Base-by-base conservation (phyloP, 1,140 invertebrate species). In the Drosophila simulans region DNA sequence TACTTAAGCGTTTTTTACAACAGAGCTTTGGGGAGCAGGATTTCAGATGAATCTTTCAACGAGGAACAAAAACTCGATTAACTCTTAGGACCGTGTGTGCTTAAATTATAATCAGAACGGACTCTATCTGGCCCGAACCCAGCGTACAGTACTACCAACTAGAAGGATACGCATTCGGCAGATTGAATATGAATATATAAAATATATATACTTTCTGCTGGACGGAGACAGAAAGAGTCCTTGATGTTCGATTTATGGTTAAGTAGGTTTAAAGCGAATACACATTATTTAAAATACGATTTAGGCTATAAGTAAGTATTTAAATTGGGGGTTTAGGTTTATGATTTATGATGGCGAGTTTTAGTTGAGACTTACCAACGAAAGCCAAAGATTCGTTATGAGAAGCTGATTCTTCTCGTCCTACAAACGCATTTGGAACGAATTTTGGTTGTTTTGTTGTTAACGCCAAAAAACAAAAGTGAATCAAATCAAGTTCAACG, bases 401-500 rank as follows among this genome's bases (percentile, higher is more conserved):
- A 96, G 95, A 93, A 96, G 95, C 94, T 96, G 95, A 94, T 96
- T 96, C 94, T 96, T 96, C 94, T 96, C 95, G 94, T 96, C 95
- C 95, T 96, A 95, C 93, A 95, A 88, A 90, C 77, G 75, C 73
- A 77, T 83, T 83, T 75, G 73, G 43, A 75, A 75, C 68, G 73
- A 69, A 70, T 58, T 57, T 75, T 76, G 48, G 71, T 76, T 76
- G 51, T 77, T 79, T 51, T 68, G 55, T 88, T 88, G 68, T 65
- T 60, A 77, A 85, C 58, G 51, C 42, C 77, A 88, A 69, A 65
- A 53, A 80, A 77, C 52, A 54, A 35, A 71, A 35, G 40, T 7
- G 66, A 58, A 65, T 66, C 60, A 72, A 58, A 65, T 66, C 66
- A 75, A 66, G 31, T 49, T 43, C 56, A 69, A 78, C 22, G 25